Evolutionary conservation across 2,113 vertebrate species (phyloP), one percentile per base, ranked within the genome.

Genomic region (Silurus asotus): DNA sequence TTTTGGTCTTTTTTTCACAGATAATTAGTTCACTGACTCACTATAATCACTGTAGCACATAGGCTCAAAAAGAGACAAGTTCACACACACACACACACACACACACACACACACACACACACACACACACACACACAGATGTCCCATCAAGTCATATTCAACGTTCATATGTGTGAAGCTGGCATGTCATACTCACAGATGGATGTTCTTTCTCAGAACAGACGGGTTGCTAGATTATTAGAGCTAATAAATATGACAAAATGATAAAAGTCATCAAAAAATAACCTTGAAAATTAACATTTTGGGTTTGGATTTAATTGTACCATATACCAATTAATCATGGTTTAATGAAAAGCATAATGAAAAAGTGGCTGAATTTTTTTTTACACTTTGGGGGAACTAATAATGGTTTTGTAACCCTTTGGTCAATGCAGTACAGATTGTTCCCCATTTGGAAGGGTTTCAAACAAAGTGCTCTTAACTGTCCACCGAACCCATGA

Each of bases 131-230:
- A 19, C 17, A 77, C 86, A 62, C 69, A 87, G 70, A 87, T 82
- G 80, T 75, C 79, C 65, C 59, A 75, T 64, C 56, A 82, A 64
- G 78, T 58, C 58, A 65, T 74, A 65, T 58, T 83, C 67, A 72
- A 4, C 8, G 56, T 77, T 53, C 20, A 37, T 64, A 51, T 64
- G 70, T 65, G 80, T 48, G 49, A 77, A 82, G 79, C 59, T 86
- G 85, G 85, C 85, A 82, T 28, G 58, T 4, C 67, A 76, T 28
- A 11, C 10, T n/a, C 76, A 82, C 85, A 82, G 85, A 86, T 82
- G 78, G 67, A 81, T 72, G 56, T 74, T 59, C 58, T 58, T 75
- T 56, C 49, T 82, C 69, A 76, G 58, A 82, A 75, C 85, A 87
- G 85, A 87, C 55, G 69, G 79, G 20, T 76, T 49, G 13, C 56